Evolutionary conservation across 2,113 vertebrate species (phyloP).

Genomic region (Upupa epops): DNA sequence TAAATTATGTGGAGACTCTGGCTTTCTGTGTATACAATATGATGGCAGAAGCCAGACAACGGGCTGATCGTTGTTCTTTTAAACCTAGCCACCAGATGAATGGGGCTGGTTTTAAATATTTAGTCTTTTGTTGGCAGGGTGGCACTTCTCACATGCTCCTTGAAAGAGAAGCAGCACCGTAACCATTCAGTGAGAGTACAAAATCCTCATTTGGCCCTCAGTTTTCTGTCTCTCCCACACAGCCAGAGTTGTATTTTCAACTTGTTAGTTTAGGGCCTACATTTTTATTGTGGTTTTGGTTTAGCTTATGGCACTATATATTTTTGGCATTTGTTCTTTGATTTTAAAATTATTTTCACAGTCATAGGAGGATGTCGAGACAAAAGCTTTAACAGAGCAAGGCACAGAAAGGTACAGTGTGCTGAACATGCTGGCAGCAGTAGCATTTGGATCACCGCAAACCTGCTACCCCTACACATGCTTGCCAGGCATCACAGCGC

Average conservation of each 20-base stretch:
- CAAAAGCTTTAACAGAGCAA: neutral
- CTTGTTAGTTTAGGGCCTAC: neutral
- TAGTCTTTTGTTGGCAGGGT: neutral
- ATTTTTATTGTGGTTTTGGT: neutral
- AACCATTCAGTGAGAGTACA: neutral
- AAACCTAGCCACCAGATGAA: neutral
- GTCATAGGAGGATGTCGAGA: neutral
- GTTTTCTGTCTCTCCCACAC: neutral
- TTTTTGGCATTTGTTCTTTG: neutral
- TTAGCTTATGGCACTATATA: neutral
- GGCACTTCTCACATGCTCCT: neutral
- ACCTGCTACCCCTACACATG: neutral
- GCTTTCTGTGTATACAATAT: constrained; percentile 32
- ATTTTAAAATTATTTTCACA: neutral
- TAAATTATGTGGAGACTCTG: constrained; percentile 52
- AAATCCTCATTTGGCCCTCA: neutral
- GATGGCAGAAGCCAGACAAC: constrained; percentile 22
- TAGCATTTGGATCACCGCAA: rapidly evolving
- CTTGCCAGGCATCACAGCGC: neutral
- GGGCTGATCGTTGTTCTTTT: constrained; percentile 32
- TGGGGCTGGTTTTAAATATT: constrained; percentile 26
- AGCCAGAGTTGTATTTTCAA: neutral
- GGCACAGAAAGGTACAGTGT: neutral
- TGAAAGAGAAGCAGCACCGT: neutral
- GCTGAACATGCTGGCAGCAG: neutral